Evolutionary conservation across 2,888 invertebrate genomes (phyloP).

Genomic region (Pachymerium ferrugineum): DNA sequence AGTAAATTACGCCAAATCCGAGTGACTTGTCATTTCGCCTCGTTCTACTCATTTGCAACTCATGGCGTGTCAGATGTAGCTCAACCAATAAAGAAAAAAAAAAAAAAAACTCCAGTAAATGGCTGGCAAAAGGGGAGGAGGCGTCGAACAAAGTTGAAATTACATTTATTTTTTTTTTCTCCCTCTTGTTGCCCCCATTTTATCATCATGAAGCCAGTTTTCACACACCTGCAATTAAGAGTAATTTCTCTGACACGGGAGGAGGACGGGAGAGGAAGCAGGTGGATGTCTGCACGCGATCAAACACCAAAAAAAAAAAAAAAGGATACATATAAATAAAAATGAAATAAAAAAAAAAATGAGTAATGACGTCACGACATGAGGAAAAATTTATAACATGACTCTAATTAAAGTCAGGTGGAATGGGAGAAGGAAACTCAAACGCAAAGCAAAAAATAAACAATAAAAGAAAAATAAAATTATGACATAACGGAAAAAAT

Average conservation of each 20-base stretch:
- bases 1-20: neutral
- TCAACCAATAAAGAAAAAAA: neutral
- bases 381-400: neutral
- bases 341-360: neutral
- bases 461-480: neutral
- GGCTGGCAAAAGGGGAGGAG: neutral
- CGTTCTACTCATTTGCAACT: constrained; percentile 10
- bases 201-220: constrained; percentile 21
- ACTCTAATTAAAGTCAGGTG: neutral
- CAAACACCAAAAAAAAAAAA: neutral
- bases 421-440: neutral
- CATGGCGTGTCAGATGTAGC: constrained; percentile 1
- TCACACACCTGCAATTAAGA: constrained; percentile 21
- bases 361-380: neutral
- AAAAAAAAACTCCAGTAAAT: neutral
- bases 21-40: neutral
- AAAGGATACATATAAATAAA: neutral
- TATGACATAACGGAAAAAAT: neutral
- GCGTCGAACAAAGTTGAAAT: neutral
- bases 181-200: constrained; percentile 16
- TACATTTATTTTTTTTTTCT: constrained; percentile 12
- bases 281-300: constrained; percentile 21
- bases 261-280: neutral
- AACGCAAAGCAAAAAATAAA: neutral
- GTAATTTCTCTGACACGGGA: constrained; percentile 18